phyloP scores from a whole-genome alignment of 2,888 invertebrate genomes.

The Dyspetes luteomarginatus region DNA sequence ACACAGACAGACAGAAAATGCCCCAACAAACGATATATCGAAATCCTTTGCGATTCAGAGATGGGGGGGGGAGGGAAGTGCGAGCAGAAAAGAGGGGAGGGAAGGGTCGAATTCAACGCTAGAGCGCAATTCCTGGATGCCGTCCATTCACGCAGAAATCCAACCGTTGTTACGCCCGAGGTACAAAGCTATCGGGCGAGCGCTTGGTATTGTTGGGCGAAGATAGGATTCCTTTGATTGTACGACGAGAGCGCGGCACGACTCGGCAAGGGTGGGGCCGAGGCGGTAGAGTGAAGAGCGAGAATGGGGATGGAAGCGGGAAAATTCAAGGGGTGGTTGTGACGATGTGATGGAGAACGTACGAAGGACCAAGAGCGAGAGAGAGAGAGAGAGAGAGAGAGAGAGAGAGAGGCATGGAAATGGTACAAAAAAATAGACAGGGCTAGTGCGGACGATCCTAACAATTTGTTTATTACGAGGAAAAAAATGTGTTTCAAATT shows the following conservation, averaged over 20 bases:
- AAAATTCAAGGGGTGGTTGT: slow-evolving; percentile 2
- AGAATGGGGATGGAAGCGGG: slow-evolving; percentile 20
- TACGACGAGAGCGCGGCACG: slow-evolving; percentile 42
- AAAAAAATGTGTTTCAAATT: too few species aligned
- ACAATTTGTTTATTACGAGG: neutral
- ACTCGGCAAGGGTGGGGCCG: neutral
- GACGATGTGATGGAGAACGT: neutral
- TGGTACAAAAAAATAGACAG: neutral
- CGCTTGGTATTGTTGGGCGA: slow-evolving; percentile 75
- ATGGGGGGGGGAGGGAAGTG: slow-evolving; percentile 1
- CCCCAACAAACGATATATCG: slow-evolving; percentile 40
- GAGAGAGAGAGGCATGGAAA: neutral
- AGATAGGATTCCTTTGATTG: slow-evolving; percentile 79
- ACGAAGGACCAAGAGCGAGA: slow-evolving; percentile 14
- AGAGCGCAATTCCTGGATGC: slow-evolving; percentile 61
- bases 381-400: slow-evolving; percentile 11
- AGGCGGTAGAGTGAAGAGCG: slow-evolving; percentile 5
- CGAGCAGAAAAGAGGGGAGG: slow-evolving; percentile 6
- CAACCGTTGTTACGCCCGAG: slow-evolving; percentile 70
- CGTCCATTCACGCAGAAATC: slow-evolving; percentile 72
- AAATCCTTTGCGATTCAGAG: slow-evolving; percentile 25
- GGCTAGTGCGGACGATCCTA: neutral
- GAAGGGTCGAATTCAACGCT: slow-evolving; percentile 56
- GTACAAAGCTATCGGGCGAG: slow-evolving; percentile 74
- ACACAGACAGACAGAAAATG: slow-evolving; percentile 34